Conservation (phyloP, 1,140 invertebrate species). For the Papilio polyxenes region DNA sequence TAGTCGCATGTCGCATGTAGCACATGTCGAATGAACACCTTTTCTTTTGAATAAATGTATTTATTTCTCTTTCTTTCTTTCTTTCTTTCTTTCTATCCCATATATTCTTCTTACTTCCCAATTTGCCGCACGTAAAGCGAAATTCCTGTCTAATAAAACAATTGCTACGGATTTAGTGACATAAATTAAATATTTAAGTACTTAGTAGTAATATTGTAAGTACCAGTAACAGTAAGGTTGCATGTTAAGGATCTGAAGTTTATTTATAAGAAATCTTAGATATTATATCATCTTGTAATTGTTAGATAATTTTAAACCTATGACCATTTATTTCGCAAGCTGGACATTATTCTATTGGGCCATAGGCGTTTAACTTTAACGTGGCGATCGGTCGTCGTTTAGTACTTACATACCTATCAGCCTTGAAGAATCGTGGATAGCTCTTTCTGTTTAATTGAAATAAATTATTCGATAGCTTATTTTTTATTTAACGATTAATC, state of each 20-base stretch:
- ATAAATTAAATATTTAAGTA: background rate
- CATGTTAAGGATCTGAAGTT: background rate
- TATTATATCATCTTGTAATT: background rate
- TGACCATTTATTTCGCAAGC: background rate
- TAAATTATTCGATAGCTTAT: conserved; percentile 7
- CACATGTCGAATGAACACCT: too few relatives aligned
- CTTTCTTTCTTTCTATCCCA: too few relatives aligned
- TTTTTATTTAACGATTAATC: conserved; percentile 11
- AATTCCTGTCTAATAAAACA: too few relatives aligned
- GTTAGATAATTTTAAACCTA: background rate
- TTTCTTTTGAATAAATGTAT: too few relatives aligned
- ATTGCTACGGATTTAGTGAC: too few relatives aligned
- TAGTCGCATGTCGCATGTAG: too few relatives aligned
- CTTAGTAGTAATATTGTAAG: background rate
- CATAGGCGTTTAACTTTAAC: background rate
- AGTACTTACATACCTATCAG: background rate
- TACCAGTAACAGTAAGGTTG: background rate
- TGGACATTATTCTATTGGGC: background rate
- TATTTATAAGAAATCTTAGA: background rate
- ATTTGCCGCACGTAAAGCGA: background rate
- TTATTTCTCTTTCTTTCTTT: too few relatives aligned
- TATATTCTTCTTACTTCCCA: background rate
- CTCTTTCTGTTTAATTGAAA: conserved; percentile 21
- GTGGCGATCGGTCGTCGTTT: background rate
- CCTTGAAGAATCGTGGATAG: conserved; percentile 21